Base-by-base conservation (phyloP, 1,140 invertebrate species). In the Meloidogyne floridensis region DNA sequence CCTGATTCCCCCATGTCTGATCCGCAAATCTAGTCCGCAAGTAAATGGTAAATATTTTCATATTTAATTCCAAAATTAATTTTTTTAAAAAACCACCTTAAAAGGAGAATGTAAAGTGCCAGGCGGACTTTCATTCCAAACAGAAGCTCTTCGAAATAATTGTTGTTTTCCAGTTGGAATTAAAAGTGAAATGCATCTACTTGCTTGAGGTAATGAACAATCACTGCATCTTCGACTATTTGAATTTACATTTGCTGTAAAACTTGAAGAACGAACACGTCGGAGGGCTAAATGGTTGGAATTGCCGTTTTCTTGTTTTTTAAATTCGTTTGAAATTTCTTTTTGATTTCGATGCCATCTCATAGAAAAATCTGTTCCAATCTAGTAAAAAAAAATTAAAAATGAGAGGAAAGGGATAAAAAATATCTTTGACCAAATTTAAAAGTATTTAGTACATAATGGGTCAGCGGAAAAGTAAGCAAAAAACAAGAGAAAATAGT, bases 51-150 rank as follows among this genome's bases (percentile, higher is more conserved):
- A 32, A 32, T 2, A 32, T 32, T 32, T 32, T 2, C 20, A 10
- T n/a, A 54, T 79, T 79, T 75, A 47, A 47, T 47, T 47, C 47
- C 47, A 47, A 47, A 47, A 47, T 6, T 6, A 47, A 47, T 6
- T 6, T 47, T 8, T 47, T 13, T 77, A 82, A n/a, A 84, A 43
- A 6, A 86, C 54, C 20, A 20, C 32, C 42, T 86, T 82, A 32
- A 84, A 84, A 32, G 83, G 83, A 15, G 84, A 86, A 18, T 85
- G 85, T 72, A 85, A 74, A 3, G 75, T 74, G n/a, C 86, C 84
- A n/a, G 84, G 84, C 15, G 84, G 84, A 59, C 84, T 85, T 77
- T 85, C 84, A 56, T 54, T 87, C 84, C 84, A 85, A 43, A 85
- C 84, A 6, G 84, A 85, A 43, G 84, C 84, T 9, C 84, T 20